Conservation (phyloP, 2,888 invertebrate species). For the Trachelus iudaicus region DNA sequence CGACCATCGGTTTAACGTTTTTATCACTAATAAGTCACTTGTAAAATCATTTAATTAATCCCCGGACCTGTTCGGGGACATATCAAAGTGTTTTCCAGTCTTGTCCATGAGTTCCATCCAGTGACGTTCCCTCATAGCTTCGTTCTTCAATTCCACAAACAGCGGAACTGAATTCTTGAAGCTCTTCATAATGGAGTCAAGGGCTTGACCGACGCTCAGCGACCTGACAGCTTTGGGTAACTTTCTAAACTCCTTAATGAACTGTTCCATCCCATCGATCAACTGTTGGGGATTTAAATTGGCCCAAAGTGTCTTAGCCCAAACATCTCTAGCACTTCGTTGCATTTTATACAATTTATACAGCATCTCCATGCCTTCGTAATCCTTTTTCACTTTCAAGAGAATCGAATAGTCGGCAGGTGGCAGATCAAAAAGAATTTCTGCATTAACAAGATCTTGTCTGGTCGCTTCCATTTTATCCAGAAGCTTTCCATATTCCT, state of each 20-base stretch:
- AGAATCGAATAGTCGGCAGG: constrained; percentile 86
- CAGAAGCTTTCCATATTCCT: constrained; percentile 76
- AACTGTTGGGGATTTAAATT: constrained; percentile 87
- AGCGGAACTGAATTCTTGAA: constrained; percentile 89
- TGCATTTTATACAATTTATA: constrained; percentile 84
- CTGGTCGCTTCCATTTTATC: constrained; percentile 75
- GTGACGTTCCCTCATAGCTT: constrained; percentile 89
- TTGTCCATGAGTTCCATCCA: constrained; percentile 91
- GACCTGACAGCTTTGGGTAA: constrained; percentile 74
- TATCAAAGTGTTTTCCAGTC: constrained; percentile 85
- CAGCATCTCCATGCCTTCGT: constrained; percentile 75
- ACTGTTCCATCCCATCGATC: constrained; percentile 87
- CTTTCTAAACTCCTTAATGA: constrained; percentile 81
- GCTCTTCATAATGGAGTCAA: constrained; percentile 88
- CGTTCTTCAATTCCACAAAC: constrained; percentile 91
- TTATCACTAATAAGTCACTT: background rate
- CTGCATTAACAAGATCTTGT: constrained; percentile 76
- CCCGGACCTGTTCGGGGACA: constrained; percentile 76
- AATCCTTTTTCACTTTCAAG: constrained; percentile 73
- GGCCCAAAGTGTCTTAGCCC: constrained; percentile 90
- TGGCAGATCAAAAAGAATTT: constrained; percentile 88
- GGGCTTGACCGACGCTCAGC: constrained; percentile 72
- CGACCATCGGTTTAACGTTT: background rate
- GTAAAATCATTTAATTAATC: background rate
- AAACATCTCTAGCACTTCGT: constrained; percentile 79